A percentile compares a stretch with the other conserved stretches of the same genome.
Conservation (phyloP, 2,888 invertebrate species). For the Eucera pruinosa region DNA sequence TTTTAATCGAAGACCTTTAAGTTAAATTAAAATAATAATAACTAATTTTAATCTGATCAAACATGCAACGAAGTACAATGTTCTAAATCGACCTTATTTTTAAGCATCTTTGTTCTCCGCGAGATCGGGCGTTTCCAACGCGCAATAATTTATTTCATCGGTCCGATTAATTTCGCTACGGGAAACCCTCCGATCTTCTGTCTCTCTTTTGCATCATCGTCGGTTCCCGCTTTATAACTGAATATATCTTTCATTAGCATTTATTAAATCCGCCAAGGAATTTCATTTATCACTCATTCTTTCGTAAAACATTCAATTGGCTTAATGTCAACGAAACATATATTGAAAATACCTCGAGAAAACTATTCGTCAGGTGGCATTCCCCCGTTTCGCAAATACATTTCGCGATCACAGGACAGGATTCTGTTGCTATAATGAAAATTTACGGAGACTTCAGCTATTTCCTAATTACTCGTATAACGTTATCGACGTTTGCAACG, state of each 20-base stretch:
- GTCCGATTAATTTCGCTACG: slow-evolving; percentile 25
- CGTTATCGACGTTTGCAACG: slow-evolving; percentile 20
- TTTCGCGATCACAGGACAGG: slow-evolving; percentile 23
- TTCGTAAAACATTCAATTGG: slow-evolving; percentile 42
- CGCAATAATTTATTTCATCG: slow-evolving; percentile 16
- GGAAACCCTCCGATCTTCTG: slow-evolving; percentile 6
- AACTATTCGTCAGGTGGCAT: slow-evolving; percentile 31
- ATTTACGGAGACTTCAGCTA: slow-evolving; percentile 51
- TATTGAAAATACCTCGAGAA: slow-evolving; percentile 51
- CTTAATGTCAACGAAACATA: slow-evolving; percentile 30
- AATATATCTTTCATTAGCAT: slow-evolving; percentile 28
- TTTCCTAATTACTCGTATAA: slow-evolving; percentile 51
- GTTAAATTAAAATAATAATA: not conserved
- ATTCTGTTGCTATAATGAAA: slow-evolving; percentile 46
- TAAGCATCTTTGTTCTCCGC: not conserved
- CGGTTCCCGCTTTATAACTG: not conserved
- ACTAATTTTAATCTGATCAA: not conserved
- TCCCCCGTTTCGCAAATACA: slow-evolving; percentile 26
- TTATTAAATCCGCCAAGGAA: slow-evolving; percentile 47
- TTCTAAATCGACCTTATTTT: not conserved
- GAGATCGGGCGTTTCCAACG: slow-evolving; percentile 1
- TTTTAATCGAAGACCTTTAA: no score
- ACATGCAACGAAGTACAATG: no score
- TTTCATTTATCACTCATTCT: slow-evolving; percentile 35
- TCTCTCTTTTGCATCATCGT: not conserved